Evolutionary conservation across 2,888 invertebrate genomes (phyloP).

Genomic region (Physocephala rufipes): DNA sequence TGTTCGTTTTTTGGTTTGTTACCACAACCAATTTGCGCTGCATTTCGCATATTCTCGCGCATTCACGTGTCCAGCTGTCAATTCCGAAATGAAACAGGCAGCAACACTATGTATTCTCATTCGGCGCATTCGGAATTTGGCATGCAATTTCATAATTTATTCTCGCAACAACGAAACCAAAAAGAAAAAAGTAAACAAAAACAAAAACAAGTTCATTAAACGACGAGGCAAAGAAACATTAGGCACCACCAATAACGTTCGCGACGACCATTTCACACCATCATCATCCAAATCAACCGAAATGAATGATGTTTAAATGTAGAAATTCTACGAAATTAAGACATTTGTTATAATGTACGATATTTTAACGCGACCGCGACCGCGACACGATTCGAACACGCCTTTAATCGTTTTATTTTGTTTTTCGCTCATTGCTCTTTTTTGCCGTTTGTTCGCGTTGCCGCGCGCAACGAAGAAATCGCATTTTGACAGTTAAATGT

Average conservation of each 20-base stretch:
- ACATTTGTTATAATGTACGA: conserved; percentile 47
- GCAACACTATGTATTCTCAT: too few relatives aligned
- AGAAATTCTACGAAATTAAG: conserved; percentile 47
- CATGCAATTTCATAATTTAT: conserved; percentile 35
- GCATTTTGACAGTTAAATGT: too few relatives aligned
- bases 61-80: conserved; percentile 33
- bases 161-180: conserved; percentile 14
- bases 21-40: neutral
- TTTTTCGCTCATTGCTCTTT: too few relatives aligned
- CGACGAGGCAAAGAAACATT: conserved; percentile 3
- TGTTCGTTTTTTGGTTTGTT: neutral
- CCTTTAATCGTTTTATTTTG: neutral
- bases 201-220: conserved; percentile 6
- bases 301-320: conserved; percentile 19
- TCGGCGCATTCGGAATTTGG: conserved; percentile 27
- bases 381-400: conserved; percentile 17
- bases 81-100: conserved; percentile 25
- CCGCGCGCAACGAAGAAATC: too few relatives aligned
- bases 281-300: conserved; percentile 19
- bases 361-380: conserved; percentile 34
- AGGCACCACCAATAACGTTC: too few relatives aligned
- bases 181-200: neutral
- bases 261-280: conserved; percentile 24
- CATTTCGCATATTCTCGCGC: too few relatives aligned
- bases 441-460: too few relatives aligned